phyloP scores from a whole-genome alignment of 2,888 invertebrate genomes.

The Trichopria drosophilae region DNA sequence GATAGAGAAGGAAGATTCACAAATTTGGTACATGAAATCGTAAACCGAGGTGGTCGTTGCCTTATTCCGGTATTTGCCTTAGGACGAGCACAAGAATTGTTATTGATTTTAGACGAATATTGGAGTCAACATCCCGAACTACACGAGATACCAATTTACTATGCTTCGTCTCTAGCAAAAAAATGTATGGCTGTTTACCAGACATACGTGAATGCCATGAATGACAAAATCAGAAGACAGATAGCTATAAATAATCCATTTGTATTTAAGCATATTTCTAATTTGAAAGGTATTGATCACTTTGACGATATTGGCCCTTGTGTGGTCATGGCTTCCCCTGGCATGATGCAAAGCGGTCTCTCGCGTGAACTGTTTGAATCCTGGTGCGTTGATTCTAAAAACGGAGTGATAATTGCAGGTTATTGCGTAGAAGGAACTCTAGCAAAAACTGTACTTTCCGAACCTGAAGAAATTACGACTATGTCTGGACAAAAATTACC shows the following conservation, averaged over 20 bases:
- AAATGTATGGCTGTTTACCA: conserved; percentile 99
- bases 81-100: conserved; percentile 93
- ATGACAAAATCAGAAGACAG: conserved; percentile 92
- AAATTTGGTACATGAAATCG: conserved; percentile 90
- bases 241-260: conserved; percentile 99
- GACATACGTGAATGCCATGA: conserved; percentile 99
- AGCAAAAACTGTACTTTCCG: conserved; percentile 91
- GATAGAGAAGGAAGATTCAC: conserved; percentile 95
- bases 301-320: conserved; percentile 99
- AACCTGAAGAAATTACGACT: conserved; percentile 95
- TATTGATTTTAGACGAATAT: conserved; percentile 93
- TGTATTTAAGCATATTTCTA: conserved; percentile 96
- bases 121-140: conserved; percentile 97
- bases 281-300: conserved; percentile 96
- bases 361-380: conserved; percentile 96
- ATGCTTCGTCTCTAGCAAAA: conserved; percentile 97
- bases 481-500: conserved; percentile 95
- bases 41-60: conserved; percentile 94
- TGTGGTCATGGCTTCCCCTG: conserved; percentile 98
- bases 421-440: conserved; percentile 90
- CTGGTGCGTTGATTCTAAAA: conserved; percentile 98
- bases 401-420: conserved; percentile 98
- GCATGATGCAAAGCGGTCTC: conserved; percentile 99
- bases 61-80: conserved; percentile 98
- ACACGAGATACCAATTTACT: conserved; percentile 98